Conservation (phyloP, 1,140 invertebrate species). For the Thalassaphorura encarpata region DNA sequence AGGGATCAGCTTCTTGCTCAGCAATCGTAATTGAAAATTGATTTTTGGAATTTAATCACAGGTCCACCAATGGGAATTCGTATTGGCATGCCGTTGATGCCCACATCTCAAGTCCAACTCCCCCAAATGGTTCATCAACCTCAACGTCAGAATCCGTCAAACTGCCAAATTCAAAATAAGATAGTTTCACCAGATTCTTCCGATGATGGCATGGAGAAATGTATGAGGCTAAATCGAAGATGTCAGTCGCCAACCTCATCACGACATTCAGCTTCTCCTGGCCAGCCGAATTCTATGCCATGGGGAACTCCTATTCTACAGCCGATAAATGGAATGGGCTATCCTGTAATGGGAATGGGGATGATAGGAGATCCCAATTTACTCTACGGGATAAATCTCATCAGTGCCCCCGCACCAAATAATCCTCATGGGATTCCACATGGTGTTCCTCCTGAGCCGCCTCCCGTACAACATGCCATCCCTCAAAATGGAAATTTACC, state of each 20-base stretch:
- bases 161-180: constrained; percentile 6
- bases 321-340: constrained; percentile 43
- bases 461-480: constrained; percentile 7
- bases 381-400: constrained; percentile 12
- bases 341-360: constrained; percentile 33
- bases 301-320: constrained; percentile 37
- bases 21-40: neutral
- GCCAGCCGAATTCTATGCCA: constrained; percentile 31
- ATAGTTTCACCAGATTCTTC: constrained; percentile 30
- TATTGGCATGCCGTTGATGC: constrained; percentile 29
- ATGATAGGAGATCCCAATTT: constrained; percentile 13
- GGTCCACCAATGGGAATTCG: constrained; percentile 24
- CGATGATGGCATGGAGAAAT: too few relatives aligned
- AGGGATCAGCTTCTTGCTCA: neutral
- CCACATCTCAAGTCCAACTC: too few relatives aligned
- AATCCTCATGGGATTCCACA: neutral
- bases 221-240: neutral
- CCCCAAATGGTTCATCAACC: constrained; percentile 6
- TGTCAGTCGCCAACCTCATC: constrained; percentile 11
- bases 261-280: constrained; percentile 7
- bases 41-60: neutral
- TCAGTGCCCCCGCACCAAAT: neutral
- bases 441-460: constrained; percentile 14
- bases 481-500: constrained; percentile 4
- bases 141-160: neutral